Conservation (phyloP, 2,888 invertebrate species). For the Acanthosepion pharaonis region DNA sequence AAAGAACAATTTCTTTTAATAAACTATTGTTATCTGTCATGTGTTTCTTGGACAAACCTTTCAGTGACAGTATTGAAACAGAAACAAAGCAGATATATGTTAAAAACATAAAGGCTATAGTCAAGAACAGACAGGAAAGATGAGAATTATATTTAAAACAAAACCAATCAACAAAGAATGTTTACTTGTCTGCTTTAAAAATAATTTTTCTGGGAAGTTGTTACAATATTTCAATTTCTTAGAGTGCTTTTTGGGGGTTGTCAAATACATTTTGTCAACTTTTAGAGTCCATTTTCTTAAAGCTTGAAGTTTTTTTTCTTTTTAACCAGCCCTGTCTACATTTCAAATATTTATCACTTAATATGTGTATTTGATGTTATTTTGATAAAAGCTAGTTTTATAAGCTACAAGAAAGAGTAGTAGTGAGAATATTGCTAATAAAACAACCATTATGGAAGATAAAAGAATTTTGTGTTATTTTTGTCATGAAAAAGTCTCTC, state of each 20-base stretch:
- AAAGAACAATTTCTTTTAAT: background rate
- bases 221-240: constrained; percentile 33
- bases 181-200: background rate
- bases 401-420: background rate
- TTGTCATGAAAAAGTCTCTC: background rate
- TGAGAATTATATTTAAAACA: background rate
- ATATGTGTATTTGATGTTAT: background rate
- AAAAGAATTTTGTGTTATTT: background rate
- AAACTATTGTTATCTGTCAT: too few relatives aligned
- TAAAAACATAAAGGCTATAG: background rate
- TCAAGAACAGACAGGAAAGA: background rate
- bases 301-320: background rate
- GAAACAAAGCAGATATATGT: background rate
- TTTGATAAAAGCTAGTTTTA: background rate
- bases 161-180: too few relatives aligned
- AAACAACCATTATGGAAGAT: background rate
- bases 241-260: background rate
- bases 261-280: constrained; percentile 33
- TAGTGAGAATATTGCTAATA: background rate
- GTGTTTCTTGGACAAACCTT: background rate
- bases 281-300: background rate
- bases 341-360: background rate
- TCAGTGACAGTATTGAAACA: background rate
- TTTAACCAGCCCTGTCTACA: background rate
- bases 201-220: background rate